Evolutionary conservation across 2,797 vertebrate genomes (phyloP), one percentile per base, ranked within the genome.

Genomic region (Centropyge bicolor): DNA sequence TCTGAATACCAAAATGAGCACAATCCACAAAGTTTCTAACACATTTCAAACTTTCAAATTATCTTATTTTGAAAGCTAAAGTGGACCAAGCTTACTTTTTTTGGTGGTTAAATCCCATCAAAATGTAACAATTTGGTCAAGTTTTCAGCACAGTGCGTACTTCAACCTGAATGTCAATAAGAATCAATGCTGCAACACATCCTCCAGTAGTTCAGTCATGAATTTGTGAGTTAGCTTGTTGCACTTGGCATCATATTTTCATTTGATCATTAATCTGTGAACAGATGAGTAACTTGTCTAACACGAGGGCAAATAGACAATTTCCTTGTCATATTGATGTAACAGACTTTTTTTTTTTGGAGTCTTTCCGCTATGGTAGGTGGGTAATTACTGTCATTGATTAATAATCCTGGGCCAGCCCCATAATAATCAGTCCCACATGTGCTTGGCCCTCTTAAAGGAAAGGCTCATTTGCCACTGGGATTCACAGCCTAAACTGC

Each of bases 361-460:
- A 86, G 87, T 84, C 88, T 90, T 93, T 93, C 90, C 79, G 79
- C 90, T 87, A 81, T 80, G 84, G 87, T 91, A 93, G 91, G 90
- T 90, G 90, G 88, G 89, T 95, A 95, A 96, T 95, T 93, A 95
- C 92, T 91, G 89, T 94, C 93, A 94, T 94, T 96, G 94, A 94
- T 95, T 94, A 95, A 96, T 95, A 94, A 95, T 93, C 92, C 78
- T 76, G 70, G 88, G 81, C 87, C 78, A 74, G 80, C 81, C 85
- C 80, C 83, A 82, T 87, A 93, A 93, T 95, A 95, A 95, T 95
- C 91, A 91, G 93, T 93, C 83, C 94, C 94, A 96, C 92, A 95
- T 96, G 95, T 95, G 93, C 86, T 77, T 61, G 64, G 88, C 80
- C 88, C 82, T 90, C 86, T 88, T 92, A 87, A 91, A 92, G 85